phyloP scores from a whole-genome alignment of 2,888 invertebrate species.

The Drosophila paucipuncta region DNA sequence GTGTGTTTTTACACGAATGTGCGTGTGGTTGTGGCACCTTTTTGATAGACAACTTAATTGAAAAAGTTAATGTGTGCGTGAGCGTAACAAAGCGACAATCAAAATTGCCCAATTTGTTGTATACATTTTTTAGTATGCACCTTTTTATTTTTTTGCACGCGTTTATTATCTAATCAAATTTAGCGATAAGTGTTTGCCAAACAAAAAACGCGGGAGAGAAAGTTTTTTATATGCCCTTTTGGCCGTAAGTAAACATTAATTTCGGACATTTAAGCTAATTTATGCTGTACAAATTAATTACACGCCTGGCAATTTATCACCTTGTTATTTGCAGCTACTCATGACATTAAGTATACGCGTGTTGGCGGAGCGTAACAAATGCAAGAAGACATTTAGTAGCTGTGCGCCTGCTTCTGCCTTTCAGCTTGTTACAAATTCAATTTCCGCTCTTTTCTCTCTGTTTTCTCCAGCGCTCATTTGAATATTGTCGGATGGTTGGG shows the following conservation, averaged over 20 bases:
- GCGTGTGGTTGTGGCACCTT: conserved; percentile 26
- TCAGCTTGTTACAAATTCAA: conserved; percentile 73
- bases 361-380: conserved; percentile 61
- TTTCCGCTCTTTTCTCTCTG: conserved; percentile 57
- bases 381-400: conserved; percentile 62
- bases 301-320: conserved; percentile 65
- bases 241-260: conserved; percentile 64
- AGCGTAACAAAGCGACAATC: conserved; percentile 31
- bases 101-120: conserved; percentile 53
- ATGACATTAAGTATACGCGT: conserved; percentile 59
- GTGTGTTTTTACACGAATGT: conserved; percentile 1
- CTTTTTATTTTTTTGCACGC: conserved; percentile 29
- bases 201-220: conserved; percentile 1
- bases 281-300: conserved; percentile 74
- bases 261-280: conserved; percentile 62
- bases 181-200: conserved; percentile 44
- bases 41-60: conserved; percentile 76
- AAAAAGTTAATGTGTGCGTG: conserved; percentile 73
- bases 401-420: conserved; percentile 11
- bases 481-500: conserved; percentile 57
- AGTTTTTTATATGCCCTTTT: conserved; percentile 17
- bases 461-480: conserved; percentile 65
- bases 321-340: conserved; percentile 55
- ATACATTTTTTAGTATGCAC: background rate
- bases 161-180: conserved; percentile 52